Conservation (phyloP, 2,888 invertebrate species). For the Nebria brevicollis region DNA sequence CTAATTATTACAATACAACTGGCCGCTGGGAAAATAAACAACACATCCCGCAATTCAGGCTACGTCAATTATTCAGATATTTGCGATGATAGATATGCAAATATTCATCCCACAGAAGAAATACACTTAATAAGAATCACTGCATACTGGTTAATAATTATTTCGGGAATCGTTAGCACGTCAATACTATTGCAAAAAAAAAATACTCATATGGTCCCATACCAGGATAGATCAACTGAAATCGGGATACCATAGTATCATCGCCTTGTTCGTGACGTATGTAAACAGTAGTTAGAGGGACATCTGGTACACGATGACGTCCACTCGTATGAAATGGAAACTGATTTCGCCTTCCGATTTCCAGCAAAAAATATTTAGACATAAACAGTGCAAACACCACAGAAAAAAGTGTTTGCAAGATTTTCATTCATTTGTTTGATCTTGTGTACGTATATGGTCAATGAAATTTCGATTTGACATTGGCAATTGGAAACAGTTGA, state of each 20-base stretch:
- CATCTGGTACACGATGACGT: neutral
- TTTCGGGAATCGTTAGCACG: constrained; percentile 5
- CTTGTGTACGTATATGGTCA: neutral
- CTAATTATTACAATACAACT: too few species aligned
- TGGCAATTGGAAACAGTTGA: neutral
- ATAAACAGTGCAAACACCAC: neutral
- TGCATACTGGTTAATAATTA: constrained; percentile 6
- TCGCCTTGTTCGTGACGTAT: neutral
- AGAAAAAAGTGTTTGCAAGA: neutral
- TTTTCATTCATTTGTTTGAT: neutral
- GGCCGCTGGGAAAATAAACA: too few species aligned
- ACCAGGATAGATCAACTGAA: neutral
- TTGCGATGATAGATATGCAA: too few species aligned
- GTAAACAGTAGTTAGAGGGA: neutral
- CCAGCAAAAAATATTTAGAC: neutral
- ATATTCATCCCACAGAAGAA: neutral
- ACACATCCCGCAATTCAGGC: too few species aligned
- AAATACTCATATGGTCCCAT: neutral
- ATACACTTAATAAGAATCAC: constrained; percentile 4
- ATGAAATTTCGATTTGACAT: neutral
- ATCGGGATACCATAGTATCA: neutral
- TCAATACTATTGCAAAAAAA: neutral
- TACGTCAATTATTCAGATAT: too few species aligned
- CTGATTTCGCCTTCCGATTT: neutral
- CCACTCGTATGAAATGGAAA: neutral